Conservation (phyloP, 2,113 vertebrate species). For the Notothenia coriiceps region DNA sequence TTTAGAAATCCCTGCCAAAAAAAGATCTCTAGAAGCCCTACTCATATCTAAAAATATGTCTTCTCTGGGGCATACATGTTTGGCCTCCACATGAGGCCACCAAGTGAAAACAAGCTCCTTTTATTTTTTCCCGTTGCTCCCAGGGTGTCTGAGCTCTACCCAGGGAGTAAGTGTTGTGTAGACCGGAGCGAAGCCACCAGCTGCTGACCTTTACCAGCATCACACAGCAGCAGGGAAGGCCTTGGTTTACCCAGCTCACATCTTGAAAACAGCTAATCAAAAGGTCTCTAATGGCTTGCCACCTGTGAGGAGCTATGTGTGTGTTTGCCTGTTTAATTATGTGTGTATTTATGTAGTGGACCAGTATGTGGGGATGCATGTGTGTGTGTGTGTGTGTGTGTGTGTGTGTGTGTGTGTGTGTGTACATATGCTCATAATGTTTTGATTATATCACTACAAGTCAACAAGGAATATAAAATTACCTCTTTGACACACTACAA, state of each 20-base stretch:
- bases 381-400: conserved; percentile 1
- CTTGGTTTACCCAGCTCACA: conserved; percentile 68
- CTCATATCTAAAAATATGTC: conserved; percentile 12
- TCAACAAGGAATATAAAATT: conserved; percentile 57
- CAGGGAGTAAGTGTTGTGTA: conserved; percentile 32
- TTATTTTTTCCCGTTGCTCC: neutral
- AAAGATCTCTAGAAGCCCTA: conserved; percentile 34
- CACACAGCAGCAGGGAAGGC: conserved; percentile 62
- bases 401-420: conserved; percentile 11
- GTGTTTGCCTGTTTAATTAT: conserved; percentile 25
- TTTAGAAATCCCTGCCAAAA: conserved; percentile 37
- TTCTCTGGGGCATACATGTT: conserved; percentile 20
- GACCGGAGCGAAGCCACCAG: conserved; percentile 54
- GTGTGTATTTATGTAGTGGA: conserved; percentile 4
- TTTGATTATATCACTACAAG: conserved; percentile 48
- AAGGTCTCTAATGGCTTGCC: conserved; percentile 70
- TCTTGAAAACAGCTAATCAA: conserved; percentile 74
- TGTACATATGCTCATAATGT: conserved; percentile 12
- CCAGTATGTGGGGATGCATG: conserved; percentile 1
- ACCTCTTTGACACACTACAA: conserved; percentile 64
- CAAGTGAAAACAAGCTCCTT: conserved; percentile 30
- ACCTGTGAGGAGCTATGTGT: conserved; percentile 40
- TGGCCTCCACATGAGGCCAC: conserved; percentile 26
- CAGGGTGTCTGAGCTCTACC: conserved; percentile 31
- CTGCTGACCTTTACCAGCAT: conserved; percentile 77